Conservation (phyloP, 1,140 invertebrate genomes). For the Trichomalopsis sarcophagae region DNA sequence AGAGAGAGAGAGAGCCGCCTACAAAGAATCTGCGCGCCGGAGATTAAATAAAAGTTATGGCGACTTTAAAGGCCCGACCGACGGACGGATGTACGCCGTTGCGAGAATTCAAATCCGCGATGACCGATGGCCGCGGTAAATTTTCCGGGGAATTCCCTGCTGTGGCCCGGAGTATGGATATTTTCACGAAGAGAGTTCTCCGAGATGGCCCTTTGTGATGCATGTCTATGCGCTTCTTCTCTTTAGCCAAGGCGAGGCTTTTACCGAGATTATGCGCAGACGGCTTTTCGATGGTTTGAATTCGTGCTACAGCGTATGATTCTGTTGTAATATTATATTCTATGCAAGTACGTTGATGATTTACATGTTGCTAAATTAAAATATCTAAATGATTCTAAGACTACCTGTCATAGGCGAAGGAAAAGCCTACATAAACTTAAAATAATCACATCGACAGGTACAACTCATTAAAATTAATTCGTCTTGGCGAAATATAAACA, state of each 20-base stretch:
- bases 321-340: not conserved
- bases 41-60: conserved; percentile 51
- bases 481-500: not conserved
- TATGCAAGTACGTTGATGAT: not conserved
- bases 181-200: not conserved
- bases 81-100: conserved; percentile 19
- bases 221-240: not conserved
- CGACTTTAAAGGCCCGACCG: conserved; percentile 41
- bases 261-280: not conserved
- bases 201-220: not conserved
- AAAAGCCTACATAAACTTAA: not conserved
- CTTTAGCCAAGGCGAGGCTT: not conserved
- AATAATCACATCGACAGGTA: not conserved
- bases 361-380: not conserved
- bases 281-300: not conserved
- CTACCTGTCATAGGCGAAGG: too few species aligned
- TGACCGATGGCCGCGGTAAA: conserved; percentile 48
- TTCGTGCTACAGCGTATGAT: not conserved
- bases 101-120: conserved; percentile 51
- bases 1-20: not conserved
- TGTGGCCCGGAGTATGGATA: not conserved
- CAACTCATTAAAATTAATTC: not conserved
- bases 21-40: conserved; percentile 20
- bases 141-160: conserved; percentile 9
- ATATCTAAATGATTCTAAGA: too few species aligned